Conservation (phyloP, 2,113 vertebrate genomes). For the Empidonax alnorum region DNA sequence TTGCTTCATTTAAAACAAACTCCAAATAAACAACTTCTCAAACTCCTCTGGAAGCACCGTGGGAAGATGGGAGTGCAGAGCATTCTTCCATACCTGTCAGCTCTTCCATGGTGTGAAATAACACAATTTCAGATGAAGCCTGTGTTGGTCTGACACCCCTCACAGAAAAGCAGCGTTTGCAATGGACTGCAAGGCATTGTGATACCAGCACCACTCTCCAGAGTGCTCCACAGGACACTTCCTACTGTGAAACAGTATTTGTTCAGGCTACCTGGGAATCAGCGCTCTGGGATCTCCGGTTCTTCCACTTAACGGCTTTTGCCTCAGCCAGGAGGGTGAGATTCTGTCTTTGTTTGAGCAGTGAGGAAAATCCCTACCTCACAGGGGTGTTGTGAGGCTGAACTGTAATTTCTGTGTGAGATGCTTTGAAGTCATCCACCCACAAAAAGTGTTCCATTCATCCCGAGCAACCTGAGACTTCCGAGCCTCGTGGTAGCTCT, state of each 20-base stretch:
- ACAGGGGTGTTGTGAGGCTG: slow-evolving; percentile 21
- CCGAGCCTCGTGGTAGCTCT: background rate
- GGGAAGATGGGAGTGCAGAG: background rate
- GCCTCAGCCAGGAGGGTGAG: background rate
- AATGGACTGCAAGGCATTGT: background rate
- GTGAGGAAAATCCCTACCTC: background rate
- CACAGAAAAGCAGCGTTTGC: background rate
- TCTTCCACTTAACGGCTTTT: background rate
- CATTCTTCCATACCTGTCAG: background rate
- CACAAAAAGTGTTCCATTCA: background rate
- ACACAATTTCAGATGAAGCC: background rate
- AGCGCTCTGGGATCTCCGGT: background rate
- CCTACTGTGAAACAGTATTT: background rate
- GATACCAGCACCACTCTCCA: background rate
- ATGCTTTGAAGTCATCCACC: background rate
- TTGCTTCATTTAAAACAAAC: background rate
- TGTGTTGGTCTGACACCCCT: background rate
- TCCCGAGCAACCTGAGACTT: background rate
- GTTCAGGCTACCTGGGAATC: background rate
- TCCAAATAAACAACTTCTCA: background rate
- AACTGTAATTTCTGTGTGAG: background rate
- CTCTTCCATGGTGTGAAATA: background rate
- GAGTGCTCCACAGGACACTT: background rate
- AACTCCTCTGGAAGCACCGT: background rate
- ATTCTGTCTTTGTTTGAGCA: background rate